Evolutionary conservation across 1,140 invertebrate genomes (phyloP).

Genomic region (Penaeus indicus): DNA sequence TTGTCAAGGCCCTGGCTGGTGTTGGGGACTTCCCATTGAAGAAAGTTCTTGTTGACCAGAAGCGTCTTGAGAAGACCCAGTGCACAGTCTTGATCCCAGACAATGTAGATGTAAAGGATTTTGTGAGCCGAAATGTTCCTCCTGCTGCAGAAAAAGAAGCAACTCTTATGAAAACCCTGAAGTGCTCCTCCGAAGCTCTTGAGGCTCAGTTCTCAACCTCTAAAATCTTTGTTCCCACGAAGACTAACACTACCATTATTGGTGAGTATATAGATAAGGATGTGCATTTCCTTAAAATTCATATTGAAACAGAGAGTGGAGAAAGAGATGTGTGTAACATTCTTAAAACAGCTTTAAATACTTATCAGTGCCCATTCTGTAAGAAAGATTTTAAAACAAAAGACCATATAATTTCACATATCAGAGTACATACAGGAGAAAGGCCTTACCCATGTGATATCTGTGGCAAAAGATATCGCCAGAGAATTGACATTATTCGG

Average conservation of each 20-base stretch:
- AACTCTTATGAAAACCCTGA: constrained; percentile 33
- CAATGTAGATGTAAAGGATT: constrained; percentile 49
- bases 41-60: background rate
- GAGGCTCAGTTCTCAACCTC: background rate
- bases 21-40: background rate
- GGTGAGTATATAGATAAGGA: constrained; percentile 31
- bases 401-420: constrained; percentile 54
- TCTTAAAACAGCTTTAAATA: constrained; percentile 38
- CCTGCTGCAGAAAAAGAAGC: constrained; percentile 45
- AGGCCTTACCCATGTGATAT: constrained; percentile 58
- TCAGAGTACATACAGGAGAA: constrained; percentile 56
- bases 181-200: background rate
- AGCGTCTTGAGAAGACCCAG: background rate
- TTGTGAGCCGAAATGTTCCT: constrained; percentile 45
- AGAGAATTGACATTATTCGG: constrained; percentile 58
- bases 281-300: constrained; percentile 25
- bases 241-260: constrained; percentile 49
- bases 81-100: constrained; percentile 31
- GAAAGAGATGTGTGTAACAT: constrained; percentile 46
- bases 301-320: constrained; percentile 28
- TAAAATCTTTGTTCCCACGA: constrained; percentile 7
- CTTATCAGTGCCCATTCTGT: constrained; percentile 52
- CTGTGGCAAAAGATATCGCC: constrained; percentile 57
- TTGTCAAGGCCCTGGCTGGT: constrained; percentile 34
- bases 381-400: constrained; percentile 52